Conservation (phyloP, 2,113 vertebrate genomes). For the Phoenicopterus ruber region DNA sequence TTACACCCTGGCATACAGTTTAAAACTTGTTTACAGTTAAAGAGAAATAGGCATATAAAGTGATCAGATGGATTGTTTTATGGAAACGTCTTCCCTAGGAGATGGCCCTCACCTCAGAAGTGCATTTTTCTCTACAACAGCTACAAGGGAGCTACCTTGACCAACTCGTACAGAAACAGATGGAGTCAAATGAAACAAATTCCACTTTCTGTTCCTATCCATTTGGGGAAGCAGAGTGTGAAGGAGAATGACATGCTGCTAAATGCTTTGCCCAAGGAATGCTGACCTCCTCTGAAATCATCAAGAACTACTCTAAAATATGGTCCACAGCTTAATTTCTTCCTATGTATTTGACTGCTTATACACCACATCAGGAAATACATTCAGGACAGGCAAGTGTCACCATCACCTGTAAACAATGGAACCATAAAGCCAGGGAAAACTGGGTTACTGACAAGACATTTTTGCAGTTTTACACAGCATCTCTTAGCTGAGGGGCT, state of each 20-base stretch:
- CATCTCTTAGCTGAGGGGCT: background rate
- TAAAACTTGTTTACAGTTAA: background rate
- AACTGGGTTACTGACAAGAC: background rate
- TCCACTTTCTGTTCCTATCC: background rate
- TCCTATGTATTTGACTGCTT: background rate
- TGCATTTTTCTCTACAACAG: background rate
- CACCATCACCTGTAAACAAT: background rate
- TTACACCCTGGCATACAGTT: background rate
- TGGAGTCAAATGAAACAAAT: background rate
- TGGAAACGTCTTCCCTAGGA: background rate
- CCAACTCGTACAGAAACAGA: background rate
- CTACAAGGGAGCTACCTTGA: background rate
- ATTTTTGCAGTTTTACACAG: background rate
- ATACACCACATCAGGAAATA: background rate
- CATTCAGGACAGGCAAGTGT: background rate
- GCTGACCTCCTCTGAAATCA: background rate
- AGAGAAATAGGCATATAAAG: background rate
- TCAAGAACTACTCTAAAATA: background rate
- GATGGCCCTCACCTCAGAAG: background rate
- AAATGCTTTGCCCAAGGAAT: background rate
- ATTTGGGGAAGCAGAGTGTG: background rate
- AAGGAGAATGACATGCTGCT: slow-evolving; percentile 7
- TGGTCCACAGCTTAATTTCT: background rate
- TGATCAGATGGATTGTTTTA: background rate
- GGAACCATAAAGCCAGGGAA: background rate